Evolutionary conservation across 2,797 vertebrate species (phyloP), one percentile per base, ranked within the genome.

Genomic region (Otolemur crassicaudatus): DNA sequence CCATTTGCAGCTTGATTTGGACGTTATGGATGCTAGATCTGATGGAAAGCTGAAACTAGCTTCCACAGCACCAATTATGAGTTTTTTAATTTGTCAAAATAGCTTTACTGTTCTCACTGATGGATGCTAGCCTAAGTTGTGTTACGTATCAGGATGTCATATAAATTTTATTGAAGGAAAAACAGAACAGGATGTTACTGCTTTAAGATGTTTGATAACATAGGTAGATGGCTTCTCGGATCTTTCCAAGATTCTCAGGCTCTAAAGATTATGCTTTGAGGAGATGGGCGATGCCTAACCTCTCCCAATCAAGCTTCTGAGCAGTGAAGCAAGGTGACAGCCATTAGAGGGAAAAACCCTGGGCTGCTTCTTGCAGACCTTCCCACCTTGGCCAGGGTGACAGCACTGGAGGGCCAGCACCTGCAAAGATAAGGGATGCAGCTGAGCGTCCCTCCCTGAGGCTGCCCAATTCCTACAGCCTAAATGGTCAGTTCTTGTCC

Each of bases 1-100:
- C n/a, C 16, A 60, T 87, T 76, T 96, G 84, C 80, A 70, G 87
- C 60, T 93, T 5, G 6, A 61, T 82, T 93, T 79, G 27, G 94
- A 46, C 63, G 76, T 43, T 60, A 73, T 25, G 67, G 70, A 43
- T 2, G 34, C 31, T 58, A 73, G 61, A 77, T 40, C 34, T 37
- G 16, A 65, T 7, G 37, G 56, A 93, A 94, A 40, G 58, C n/a
- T 31, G 23, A 90, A 94, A 75, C 11, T 83, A 69, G 31, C 40
- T 72, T 80, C 85, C 53, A 65, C 6, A 79, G 22, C 7, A 11
- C 63, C 40, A 79, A 11, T 60, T 25, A 76, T 13, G 37, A 76
- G 34, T 34, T 79, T 91, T 8, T 0, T 10, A 31, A 20, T 58
- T 69, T 91, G 87, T 94, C 84, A 67, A 56, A 88, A 96, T 72